Percentiles rank a stretch among this genome's conserved stretches.
These are phyloP conservation scores for Theretra japonica DNA, from an alignment of 2,888 invertebrate genomes.

Conservation along the genomic window DNA sequence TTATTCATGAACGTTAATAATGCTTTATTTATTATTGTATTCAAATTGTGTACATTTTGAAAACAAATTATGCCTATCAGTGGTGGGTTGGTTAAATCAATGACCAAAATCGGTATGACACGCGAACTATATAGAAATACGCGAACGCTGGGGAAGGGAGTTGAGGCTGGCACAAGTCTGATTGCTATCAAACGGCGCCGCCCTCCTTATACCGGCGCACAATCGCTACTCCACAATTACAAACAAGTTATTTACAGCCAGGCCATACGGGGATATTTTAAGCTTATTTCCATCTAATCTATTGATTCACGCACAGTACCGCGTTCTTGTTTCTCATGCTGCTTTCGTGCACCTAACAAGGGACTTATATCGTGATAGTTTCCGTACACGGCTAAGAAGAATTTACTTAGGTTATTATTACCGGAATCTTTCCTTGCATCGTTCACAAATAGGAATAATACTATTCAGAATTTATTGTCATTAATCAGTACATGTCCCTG, in stretches of 20 bases:
- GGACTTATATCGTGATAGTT: not conserved
- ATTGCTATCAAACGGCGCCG: conserved; percentile 63
- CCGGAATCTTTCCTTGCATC: no score
- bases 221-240: conserved; percentile 66
- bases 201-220: conserved; percentile 58
- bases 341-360: not conserved
- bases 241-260: conserved; percentile 69
- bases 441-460: no score
- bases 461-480: no score
- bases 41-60: conserved; percentile 23
- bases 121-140: conserved; percentile 41
- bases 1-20: conserved; percentile 43
- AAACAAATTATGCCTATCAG: conserved; percentile 26
- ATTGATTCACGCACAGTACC: conserved; percentile 61
- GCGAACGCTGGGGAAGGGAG: conserved; percentile 52
- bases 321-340: conserved; percentile 45
- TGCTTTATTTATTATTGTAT: conserved; percentile 23
- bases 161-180: conserved; percentile 56
- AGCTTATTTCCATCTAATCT: conserved; percentile 66
- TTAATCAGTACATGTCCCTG: no score
- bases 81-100: conserved; percentile 12
- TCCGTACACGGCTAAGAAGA: not conserved
- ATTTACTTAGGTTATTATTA: no score
- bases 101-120: conserved; percentile 37
- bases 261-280: conserved; percentile 64